These are phyloP conservation scores for Typhlichthys subterraneus DNA, from an alignment of 2,797 vertebrate species.

Conservation along the genomic window DNA sequence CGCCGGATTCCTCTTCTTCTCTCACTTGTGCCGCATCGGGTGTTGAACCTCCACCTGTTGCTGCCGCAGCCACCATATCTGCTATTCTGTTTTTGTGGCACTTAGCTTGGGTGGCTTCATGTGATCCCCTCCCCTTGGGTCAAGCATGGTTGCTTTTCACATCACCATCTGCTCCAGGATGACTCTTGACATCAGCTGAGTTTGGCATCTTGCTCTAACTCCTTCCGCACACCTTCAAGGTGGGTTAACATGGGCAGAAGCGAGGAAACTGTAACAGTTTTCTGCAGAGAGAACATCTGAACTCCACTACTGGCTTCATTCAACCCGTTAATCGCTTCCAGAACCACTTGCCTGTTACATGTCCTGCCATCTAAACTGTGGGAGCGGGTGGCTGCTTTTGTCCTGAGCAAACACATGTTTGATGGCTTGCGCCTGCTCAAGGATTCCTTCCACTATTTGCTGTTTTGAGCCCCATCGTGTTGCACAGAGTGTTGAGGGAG, in stretches of 20 bases:
- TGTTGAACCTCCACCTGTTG: background rate
- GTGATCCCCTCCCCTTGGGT: no score
- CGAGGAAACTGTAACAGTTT: conserved; percentile 1
- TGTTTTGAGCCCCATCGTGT: no score
- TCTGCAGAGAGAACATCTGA: no score
- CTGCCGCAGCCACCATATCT: no score
- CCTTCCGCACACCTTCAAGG: background rate
- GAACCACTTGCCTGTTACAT: conserved; percentile 3
- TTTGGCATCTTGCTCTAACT: no score
- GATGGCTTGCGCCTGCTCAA: conserved; percentile 23
- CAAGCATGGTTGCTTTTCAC: no score
- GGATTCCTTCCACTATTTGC: conserved; percentile 6
- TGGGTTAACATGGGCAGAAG: conserved; percentile 8
- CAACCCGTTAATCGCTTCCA: background rate
- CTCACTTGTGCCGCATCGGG: background rate
- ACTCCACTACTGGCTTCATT: no score
- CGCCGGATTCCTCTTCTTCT: background rate
- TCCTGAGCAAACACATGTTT: conserved; percentile 10
- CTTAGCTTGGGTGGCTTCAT: no score
- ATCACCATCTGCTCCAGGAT: no score
- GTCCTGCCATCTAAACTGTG: conserved; percentile 14
- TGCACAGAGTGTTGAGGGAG: no score
- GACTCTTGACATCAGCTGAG: no score
- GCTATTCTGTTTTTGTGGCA: no score
- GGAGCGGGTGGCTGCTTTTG: conserved; percentile 11